phyloP scores from a whole-genome alignment of 2,888 invertebrate species.

The Hydropsyche betteni region DNA sequence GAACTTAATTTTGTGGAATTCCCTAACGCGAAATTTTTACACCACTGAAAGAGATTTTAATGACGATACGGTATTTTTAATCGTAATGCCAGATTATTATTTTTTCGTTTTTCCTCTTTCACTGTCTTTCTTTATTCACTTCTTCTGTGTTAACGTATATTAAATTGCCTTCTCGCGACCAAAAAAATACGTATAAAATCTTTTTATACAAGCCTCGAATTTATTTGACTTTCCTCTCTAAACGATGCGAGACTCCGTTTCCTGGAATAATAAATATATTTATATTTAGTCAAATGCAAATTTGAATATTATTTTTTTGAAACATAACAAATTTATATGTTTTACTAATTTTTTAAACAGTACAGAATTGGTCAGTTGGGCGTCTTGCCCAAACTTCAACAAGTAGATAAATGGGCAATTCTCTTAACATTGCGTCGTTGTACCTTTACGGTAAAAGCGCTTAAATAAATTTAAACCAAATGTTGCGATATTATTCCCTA shows the following conservation, averaged over 20 bases:
- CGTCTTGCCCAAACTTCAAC: constrained; percentile 41
- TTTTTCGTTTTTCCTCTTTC: constrained; percentile 12
- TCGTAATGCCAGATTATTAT: background rate
- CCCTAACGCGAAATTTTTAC: constrained; percentile 10
- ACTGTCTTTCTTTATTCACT: constrained; percentile 27
- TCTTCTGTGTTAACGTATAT: constrained; percentile 7
- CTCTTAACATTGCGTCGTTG: constrained; percentile 36
- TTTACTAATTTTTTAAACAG: background rate
- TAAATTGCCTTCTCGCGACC: constrained; percentile 12
- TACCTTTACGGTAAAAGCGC: constrained; percentile 13
- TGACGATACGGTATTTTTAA: constrained; percentile 22
- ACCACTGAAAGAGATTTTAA: constrained; percentile 16
- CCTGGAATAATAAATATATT: constrained; percentile 12
- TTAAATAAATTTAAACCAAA: background rate
- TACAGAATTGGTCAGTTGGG: constrained; percentile 26
- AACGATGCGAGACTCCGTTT: constrained; percentile 18
- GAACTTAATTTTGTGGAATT: constrained; percentile 19
- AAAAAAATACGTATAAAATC: constrained; percentile 16
- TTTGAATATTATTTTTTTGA: background rate
- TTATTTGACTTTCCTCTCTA: constrained; percentile 19
- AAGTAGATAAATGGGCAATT: constrained; percentile 42
- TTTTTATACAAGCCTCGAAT: background rate
- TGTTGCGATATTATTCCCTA: background rate
- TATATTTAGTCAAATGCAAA: background rate
- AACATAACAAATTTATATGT: background rate